Evolutionary conservation across 2,888 invertebrate species (phyloP).

Genomic region (Chaitophorus viminalis): DNA sequence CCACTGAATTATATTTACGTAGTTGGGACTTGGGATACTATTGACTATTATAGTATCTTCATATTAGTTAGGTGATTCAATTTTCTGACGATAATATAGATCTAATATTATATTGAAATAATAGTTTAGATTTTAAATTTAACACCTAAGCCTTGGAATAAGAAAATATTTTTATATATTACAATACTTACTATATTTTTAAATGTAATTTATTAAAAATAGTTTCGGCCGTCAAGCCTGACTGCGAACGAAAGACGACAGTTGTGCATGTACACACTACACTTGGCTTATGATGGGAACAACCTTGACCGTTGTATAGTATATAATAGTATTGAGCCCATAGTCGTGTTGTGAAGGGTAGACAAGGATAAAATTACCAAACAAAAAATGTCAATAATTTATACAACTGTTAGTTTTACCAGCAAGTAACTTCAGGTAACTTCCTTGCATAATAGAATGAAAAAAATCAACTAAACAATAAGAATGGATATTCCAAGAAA

Average conservation of each 20-base stretch:
- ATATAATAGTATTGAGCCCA: neutral
- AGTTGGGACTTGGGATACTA: too few species aligned
- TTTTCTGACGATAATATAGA: too few species aligned
- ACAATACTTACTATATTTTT: constrained; percentile 22
- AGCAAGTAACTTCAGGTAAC: too few species aligned
- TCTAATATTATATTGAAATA: too few species aligned
- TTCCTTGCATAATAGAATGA: too few species aligned
- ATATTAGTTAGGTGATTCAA: too few species aligned
- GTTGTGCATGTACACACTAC: constrained; percentile 7
- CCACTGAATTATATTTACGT: too few species aligned
- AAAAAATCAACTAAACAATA: too few species aligned
- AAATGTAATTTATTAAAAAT: neutral
- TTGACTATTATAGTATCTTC: too few species aligned
- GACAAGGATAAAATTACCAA: neutral
- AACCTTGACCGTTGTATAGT: constrained; percentile 43
- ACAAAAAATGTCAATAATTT: constrained; percentile 5
- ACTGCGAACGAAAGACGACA: constrained; percentile 33
- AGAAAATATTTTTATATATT: too few species aligned
- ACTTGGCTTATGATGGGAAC: constrained; percentile 25
- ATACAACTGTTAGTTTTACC: neutral
- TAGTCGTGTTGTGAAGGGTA: neutral
- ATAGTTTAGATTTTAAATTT: too few species aligned
- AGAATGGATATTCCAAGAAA: neutral
- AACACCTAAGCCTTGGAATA: neutral
- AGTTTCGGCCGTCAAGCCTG: constrained; percentile 29